phyloP scores from a whole-genome alignment of 1,140 invertebrate genomes.

The Acromyrmex charruanus region DNA sequence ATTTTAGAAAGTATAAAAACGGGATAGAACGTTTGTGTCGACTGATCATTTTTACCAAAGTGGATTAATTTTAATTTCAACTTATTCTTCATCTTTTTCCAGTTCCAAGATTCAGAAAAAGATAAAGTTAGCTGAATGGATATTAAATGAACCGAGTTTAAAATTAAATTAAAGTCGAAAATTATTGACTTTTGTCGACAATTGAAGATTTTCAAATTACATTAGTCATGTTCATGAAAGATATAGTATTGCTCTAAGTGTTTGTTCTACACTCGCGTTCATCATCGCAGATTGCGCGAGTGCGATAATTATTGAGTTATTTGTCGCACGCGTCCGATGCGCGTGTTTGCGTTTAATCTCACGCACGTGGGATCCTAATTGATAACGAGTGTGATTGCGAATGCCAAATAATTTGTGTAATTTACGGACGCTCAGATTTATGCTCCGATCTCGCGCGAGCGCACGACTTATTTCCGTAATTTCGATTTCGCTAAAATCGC shows the following conservation, averaged over 20 bases:
- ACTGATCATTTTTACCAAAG: too few species aligned
- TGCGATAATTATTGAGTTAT: neutral
- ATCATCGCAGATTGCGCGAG: neutral
- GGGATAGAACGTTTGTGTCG: too few species aligned
- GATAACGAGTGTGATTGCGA: neutral
- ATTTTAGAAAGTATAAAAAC: too few species aligned
- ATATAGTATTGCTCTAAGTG: neutral
- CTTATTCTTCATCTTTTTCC: too few species aligned
- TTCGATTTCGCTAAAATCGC: neutral
- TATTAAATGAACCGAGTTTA: too few species aligned
- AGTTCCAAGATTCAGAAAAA: too few species aligned
- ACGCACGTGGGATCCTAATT: neutral
- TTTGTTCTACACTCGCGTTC: neutral
- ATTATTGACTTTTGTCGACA: too few species aligned
- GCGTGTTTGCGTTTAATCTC: neutral
- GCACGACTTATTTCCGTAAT: neutral
- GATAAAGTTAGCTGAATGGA: too few species aligned
- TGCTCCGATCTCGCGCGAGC: neutral
- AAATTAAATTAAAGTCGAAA: too few species aligned
- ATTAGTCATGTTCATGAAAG: too few species aligned
- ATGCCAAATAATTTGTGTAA: neutral
- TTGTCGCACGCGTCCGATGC: neutral
- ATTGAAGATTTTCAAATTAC: too few species aligned
- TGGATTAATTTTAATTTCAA: too few species aligned
- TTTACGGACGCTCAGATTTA: neutral